Base-by-base conservation (phyloP, 2,797 vertebrate species). In the Danionella dracula region DNA sequence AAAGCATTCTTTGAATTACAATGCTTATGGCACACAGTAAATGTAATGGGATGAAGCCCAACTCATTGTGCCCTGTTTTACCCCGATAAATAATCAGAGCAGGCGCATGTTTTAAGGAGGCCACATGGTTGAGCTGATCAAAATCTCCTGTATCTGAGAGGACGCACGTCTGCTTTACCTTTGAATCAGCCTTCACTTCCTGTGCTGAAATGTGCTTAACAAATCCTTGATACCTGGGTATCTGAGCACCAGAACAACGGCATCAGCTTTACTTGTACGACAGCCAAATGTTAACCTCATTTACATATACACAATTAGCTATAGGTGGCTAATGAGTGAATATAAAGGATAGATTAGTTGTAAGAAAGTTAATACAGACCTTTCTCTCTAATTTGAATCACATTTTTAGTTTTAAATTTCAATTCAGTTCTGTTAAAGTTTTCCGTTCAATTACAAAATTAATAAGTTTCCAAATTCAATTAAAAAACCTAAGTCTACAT, bases 181-280 rank as follows among this genome's bases (percentile, higher is more conserved):
- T 75, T 15, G 59, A 63, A 58, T 59, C 73, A 74, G 78, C 69
- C 11, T 74, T 73, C 73, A 79, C 74, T 76, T 78, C 79, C 70
- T 66, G 68, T 2, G 78, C 77, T 76, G 79, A 82, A 80, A 68
- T 88, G 82, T 79, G 84, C 69, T 80, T 87, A 83, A 81, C 81
- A 82, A 79, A 85, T 72, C 88, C 86, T 88, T 78, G 87, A 88
- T 80, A 92, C 73, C 87, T 86, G 81, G 87, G 89, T 79, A 93
- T 91, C 90, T 91, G 82, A 81, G 82, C 85, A 86, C 53, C 84
- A 87, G 84, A 86, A 86, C 76, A 89, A 66, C 82, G 16, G 48
- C 49, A 48, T 84, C 59, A 84, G 78, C 45, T 41, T 59, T 41
- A 32, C 61, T 42, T 48, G 58, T 11, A 56, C 27, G 48, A 38